Evolutionary conservation across 2,888 invertebrate genomes (phyloP), one percentile per base, ranked within the genome.

Genomic region (Apamea sordens): DNA sequence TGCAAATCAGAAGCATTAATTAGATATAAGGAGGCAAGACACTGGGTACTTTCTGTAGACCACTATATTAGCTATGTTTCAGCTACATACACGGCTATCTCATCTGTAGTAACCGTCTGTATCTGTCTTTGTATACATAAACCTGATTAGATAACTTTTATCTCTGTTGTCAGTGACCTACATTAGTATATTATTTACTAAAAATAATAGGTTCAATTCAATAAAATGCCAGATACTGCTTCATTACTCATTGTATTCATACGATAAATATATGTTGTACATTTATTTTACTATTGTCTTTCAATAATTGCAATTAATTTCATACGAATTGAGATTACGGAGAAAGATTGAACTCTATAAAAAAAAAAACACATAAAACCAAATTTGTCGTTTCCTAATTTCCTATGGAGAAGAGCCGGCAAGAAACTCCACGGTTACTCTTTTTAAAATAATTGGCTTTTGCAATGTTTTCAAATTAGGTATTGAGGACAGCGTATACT

Each of bases 91-190:
- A 18, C 3, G 15, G 28, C 28, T 81, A 84, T 67, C 73, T 70
- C 18, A 41, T 47, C 7, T 21, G 15, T 21, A 41, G 24, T 68
- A 36, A 53, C 10, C 24, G n/a, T 7, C 63, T n/a, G 36, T 10
- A 28, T 7, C 63, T n/a, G 36, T 10, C 36, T 73, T 36, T 73
- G 50, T 59, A 63, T 44, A 21, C 56, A 56, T 59, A 72, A 10
- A 1, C 47, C 13, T 28, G 61, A 80, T 83, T 79, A 61, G 80
- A 80, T 86, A 80, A 18, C 3, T 44, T 50, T 36, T 61, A 71
- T 77, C 21, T 24, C 21, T 32, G 47, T 32, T 68, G 75, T 79
- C 83, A 63, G 18, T 69, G 76, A 4, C 59, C 76, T 28, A 73
- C 56, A 83, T 79, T 61, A 3, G 5, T 21, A 59, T 41, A 56